Conservation (phyloP, 2,888 invertebrate genomes). For the Machimus rusticus region DNA sequence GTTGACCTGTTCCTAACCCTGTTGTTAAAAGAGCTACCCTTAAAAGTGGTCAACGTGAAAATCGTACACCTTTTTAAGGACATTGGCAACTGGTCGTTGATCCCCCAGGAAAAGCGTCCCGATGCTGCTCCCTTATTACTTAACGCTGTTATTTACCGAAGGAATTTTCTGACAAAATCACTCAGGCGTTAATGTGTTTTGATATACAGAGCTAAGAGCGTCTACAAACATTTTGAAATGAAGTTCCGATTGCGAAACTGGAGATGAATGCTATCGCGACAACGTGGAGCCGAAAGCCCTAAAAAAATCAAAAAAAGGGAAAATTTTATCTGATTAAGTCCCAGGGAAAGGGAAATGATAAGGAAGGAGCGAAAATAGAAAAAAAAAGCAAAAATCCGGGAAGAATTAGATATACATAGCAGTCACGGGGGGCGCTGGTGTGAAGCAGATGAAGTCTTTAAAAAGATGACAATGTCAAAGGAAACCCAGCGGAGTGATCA, state of each 20-base stretch:
- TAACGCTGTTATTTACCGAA: constrained; percentile 11
- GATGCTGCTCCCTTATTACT: not conserved
- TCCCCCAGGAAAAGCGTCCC: not conserved
- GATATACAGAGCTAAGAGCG: constrained; percentile 20
- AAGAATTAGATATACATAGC: constrained; percentile 5
- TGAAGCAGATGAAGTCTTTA: constrained; percentile 16
- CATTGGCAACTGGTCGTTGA: not conserved
- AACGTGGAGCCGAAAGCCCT: constrained; percentile 27
- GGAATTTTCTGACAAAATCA: constrained; percentile 18
- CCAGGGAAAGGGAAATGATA: not conserved
- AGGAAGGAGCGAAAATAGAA: not conserved
- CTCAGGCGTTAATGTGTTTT: constrained; percentile 32
- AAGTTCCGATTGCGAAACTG: constrained; percentile 37
- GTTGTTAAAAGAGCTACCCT: not conserved
- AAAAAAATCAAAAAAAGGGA: constrained; percentile 21
- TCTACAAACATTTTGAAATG: constrained; percentile 31
- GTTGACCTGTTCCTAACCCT: not conserved
- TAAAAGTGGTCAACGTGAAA: not conserved
- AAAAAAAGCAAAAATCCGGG: not conserved
- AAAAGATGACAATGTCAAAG: constrained; percentile 32
- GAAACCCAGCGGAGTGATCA: constrained; percentile 21
- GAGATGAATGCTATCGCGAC: constrained; percentile 30
- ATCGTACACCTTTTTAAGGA: not conserved
- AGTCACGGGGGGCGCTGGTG: not conserved
- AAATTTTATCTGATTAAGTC: constrained; percentile 26